Conservation (phyloP, 2,797 vertebrate genomes). For the Tangara arthus region DNA sequence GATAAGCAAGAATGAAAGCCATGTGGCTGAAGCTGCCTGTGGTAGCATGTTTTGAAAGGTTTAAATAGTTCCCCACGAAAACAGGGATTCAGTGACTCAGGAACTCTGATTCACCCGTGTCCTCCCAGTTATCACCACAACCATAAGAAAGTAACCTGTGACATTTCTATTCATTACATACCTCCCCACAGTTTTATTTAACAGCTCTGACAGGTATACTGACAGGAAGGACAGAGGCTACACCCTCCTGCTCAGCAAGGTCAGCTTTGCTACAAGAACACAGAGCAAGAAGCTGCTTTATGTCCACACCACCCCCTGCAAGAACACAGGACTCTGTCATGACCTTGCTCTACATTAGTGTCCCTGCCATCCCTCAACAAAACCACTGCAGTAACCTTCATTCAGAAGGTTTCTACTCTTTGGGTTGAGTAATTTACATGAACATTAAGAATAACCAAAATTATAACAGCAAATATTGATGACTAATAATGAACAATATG, state of each 20-base stretch:
- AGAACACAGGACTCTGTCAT: rapidly evolving
- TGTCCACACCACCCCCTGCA: neutral
- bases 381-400: neutral
- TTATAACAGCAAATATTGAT: neutral
- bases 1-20: neutral
- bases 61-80: neutral
- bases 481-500: neutral
- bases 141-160: neutral
- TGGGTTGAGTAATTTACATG: neutral
- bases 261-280: neutral
- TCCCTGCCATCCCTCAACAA: neutral
- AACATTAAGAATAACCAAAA: neutral
- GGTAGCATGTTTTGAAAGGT: neutral
- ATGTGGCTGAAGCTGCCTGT: neutral
- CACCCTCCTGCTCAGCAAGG: slow-evolving; percentile 7
- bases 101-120: neutral
- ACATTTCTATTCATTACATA: neutral
- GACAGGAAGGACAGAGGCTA: neutral
- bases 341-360: neutral
- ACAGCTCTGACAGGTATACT: neutral
- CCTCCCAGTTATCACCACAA: neutral
- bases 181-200: neutral
- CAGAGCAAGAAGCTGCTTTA: neutral
- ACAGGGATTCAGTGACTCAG: neutral
- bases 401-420: neutral